These are phyloP conservation scores for Pocillopora meandrina DNA, from an alignment of 92 coral and sea anemone species.

Conservation along the genomic window DNA sequence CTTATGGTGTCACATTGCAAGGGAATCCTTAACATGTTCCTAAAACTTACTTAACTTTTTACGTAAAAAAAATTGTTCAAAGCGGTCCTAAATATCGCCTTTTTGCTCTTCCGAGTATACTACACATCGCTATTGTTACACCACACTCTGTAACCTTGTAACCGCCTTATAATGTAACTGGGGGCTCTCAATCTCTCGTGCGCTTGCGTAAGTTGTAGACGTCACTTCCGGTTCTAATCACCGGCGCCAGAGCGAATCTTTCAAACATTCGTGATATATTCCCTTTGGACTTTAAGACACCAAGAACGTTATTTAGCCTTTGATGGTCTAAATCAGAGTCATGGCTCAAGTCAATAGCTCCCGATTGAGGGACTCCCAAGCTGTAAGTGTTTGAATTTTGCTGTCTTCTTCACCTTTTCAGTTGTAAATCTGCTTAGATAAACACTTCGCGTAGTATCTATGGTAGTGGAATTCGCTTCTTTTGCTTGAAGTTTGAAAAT, in stretches of 20 bases:
- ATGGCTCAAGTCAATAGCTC: slow-evolving; percentile 36
- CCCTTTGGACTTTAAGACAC: neutral
- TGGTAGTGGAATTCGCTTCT: neutral
- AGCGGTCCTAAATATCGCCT: too few species aligned
- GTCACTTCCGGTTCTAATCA: neutral
- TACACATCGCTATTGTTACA: too few species aligned
- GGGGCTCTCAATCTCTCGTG: neutral
- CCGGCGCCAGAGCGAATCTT: neutral
- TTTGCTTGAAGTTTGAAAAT: neutral
- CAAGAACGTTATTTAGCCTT: neutral
- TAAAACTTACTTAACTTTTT: too few species aligned
- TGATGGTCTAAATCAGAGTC: slow-evolving; percentile 1
- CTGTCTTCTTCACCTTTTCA: neutral
- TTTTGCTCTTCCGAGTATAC: too few species aligned
- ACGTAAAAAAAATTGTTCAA: too few species aligned
- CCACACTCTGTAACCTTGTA: too few species aligned
- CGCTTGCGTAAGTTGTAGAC: neutral
- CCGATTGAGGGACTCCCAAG: slow-evolving; percentile 42
- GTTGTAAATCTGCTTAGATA: neutral
- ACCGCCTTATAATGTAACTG: neutral
- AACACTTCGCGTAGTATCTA: neutral
- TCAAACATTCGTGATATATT: neutral
- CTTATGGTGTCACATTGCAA: too few species aligned
- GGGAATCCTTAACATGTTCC: too few species aligned
- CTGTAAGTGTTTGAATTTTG: slow-evolving; percentile 17